Base-by-base conservation (phyloP, 2,888 invertebrate genomes). In the Colletes collaris region DNA sequence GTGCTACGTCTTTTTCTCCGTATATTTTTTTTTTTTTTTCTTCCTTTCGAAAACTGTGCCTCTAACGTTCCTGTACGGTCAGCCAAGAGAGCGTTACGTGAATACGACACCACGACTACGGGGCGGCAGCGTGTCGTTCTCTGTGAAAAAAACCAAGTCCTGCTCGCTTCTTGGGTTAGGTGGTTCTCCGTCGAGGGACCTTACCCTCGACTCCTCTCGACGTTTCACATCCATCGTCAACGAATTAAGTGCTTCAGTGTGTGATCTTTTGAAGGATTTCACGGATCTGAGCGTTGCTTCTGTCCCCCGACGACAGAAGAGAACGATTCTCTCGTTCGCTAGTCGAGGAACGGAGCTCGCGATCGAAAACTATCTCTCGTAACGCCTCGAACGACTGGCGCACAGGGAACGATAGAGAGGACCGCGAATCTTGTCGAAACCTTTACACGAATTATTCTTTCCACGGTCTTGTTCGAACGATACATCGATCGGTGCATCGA, bases 71-170 rank as follows among this genome's bases (percentile, higher is more conserved):
- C 19, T 50, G 63, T 19, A 60, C 60, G 65, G 63, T 63, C 65
- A 63, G 71, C 71, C 72, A 52, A 81, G 76, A 73, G 73, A 77
- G 81, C 81, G 76, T 81, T 81, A 74, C 74, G 82, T 74, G 80
- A 70, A 69, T 55, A 55, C 64, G 70, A 56, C 53, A 65, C 13
- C 53, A 65, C 72, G 46, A 4, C 56, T 50, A 44, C 71, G 58
- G 50, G 49, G 35, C 53, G 71, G 67, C 60, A 56, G 74, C 66
- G 67, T 52, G 64, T 62, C 79, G 77, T 66, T 70, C 58, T 16
- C 40, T 55, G 79, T 76, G 76, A 67, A 69, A 75, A 70, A 75
- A 70, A 68, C 44, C 46, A 56, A 37, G 10, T 16, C n/a, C 37
- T 44, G 11, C 49, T 52, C 35, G 2, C 13, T 50, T 44, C 11